Percentiles rank a stretch among this genome's conserved stretches.
Evolutionary conservation across 2,888 invertebrate genomes (phyloP).

Genomic region (Hypomecis punctinalis): DNA sequence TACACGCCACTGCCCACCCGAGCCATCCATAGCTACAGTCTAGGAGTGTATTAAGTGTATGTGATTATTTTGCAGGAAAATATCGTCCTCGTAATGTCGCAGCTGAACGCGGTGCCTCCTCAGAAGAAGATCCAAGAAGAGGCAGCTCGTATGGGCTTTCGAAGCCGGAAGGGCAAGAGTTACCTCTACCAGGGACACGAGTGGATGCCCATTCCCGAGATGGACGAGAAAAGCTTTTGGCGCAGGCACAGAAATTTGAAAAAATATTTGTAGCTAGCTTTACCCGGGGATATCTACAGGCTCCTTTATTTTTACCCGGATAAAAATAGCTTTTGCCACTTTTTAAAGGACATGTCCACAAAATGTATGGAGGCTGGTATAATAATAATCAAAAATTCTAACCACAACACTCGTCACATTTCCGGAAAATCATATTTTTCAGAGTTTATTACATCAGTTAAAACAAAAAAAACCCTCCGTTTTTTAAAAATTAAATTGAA

Average conservation of each 20-base stretch:
- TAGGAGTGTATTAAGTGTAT: not conserved
- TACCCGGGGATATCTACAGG: not conserved
- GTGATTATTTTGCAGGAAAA: slow-evolving; percentile 45
- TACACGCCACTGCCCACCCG: too few relatives aligned
- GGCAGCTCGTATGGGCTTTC: slow-evolving; percentile 57
- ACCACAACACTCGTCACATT: too few relatives aligned
- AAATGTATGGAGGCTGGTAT: too few relatives aligned
- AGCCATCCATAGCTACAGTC: too few relatives aligned
- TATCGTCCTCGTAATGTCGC: slow-evolving; percentile 50
- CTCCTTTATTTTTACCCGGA: too few relatives aligned
- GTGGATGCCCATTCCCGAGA: slow-evolving; percentile 68
- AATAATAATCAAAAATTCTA: too few relatives aligned
- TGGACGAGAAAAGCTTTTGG: slow-evolving; percentile 52
- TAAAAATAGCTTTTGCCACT: too few relatives aligned
- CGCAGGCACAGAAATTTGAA: not conserved
- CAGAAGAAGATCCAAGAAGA: slow-evolving; percentile 55
- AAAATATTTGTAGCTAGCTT: not conserved
- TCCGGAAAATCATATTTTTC: too few relatives aligned
- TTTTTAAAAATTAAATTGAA: too few relatives aligned
- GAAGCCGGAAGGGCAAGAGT: slow-evolving; percentile 59
- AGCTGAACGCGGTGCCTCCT: slow-evolving; percentile 55
- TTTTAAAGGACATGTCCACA: too few relatives aligned
- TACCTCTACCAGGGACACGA: slow-evolving; percentile 69
- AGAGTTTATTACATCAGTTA: too few relatives aligned
- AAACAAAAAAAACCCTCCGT: too few relatives aligned